Percentiles rank a stretch among this genome's conserved stretches.
phyloP scores from a whole-genome alignment of 2,888 invertebrate genomes.

The Platerodrilus igneus region DNA sequence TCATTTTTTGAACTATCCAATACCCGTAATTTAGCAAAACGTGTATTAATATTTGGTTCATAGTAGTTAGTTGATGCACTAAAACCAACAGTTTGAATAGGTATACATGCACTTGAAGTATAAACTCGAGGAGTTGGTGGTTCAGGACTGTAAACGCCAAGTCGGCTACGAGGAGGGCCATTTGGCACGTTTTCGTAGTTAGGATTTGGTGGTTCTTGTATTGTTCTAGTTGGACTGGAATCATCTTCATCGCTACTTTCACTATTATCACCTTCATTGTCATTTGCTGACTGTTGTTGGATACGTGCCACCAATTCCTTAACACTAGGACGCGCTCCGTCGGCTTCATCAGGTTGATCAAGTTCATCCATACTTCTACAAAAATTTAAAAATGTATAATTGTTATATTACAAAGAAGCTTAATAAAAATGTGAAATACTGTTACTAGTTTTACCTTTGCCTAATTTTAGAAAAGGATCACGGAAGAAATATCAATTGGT shows the following conservation, averaged over 20 bases:
- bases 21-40: constrained; percentile 43
- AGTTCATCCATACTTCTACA: constrained; percentile 47
- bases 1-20: constrained; percentile 36
- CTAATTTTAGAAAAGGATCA: too few relatives aligned
- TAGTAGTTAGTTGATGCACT: constrained; percentile 26
- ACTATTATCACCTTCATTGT: constrained; percentile 40
- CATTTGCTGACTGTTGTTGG: constrained; percentile 46
- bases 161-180: constrained; percentile 44
- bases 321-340: constrained; percentile 53
- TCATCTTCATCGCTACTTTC: constrained; percentile 48
- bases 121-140: constrained; percentile 27
- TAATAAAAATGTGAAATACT: too few relatives aligned
- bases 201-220: constrained; percentile 43
- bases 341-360: constrained; percentile 38
- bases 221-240: constrained; percentile 36
- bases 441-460: too few relatives aligned
- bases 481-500: too few relatives aligned
- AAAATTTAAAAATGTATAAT: constrained; percentile 18
- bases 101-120: constrained; percentile 19
- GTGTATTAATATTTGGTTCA: constrained; percentile 34
- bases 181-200: constrained; percentile 53
- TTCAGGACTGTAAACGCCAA: constrained; percentile 52
- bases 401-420: too few relatives aligned
- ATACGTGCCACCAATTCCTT: constrained; percentile 61
- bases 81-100: constrained; percentile 11